These are phyloP conservation scores for Chelon labrosus DNA, from an alignment of 2,797 vertebrate species.

Conservation along the genomic window DNA sequence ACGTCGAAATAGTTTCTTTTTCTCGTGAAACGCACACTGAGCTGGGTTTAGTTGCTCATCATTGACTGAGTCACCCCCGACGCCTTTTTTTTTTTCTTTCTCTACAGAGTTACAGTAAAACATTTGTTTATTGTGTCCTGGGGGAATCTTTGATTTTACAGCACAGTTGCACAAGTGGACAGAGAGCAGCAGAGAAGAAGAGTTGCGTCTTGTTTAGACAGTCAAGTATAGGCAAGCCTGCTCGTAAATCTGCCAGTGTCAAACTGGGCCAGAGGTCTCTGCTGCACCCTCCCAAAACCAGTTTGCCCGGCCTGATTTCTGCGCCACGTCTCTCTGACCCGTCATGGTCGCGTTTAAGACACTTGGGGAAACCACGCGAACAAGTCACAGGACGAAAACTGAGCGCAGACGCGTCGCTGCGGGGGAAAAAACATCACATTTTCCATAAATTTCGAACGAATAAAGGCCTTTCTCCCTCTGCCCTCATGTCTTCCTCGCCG, in stretches of 20 bases:
- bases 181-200: not conserved
- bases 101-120: constrained; percentile 48
- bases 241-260: constrained; percentile 21
- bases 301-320: constrained; percentile 44
- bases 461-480: constrained; percentile 22
- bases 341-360: constrained; percentile 28
- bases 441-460: constrained; percentile 62
- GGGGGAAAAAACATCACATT: constrained; percentile 34
- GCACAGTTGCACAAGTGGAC: constrained; percentile 23
- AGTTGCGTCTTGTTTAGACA: constrained; percentile 8
- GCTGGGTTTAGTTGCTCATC: constrained; percentile 42
- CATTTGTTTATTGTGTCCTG: constrained; percentile 18
- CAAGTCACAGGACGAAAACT: constrained; percentile 21
- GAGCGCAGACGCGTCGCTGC: constrained; percentile 2
- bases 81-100: constrained; percentile 2
- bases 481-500: constrained; percentile 35
- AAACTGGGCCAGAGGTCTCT: constrained; percentile 55
- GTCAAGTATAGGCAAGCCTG: constrained; percentile 54
- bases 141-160: constrained; percentile 27
- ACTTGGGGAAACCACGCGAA: constrained; percentile 29
- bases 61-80: constrained; percentile 42
- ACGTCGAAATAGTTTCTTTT: constrained; percentile 46
- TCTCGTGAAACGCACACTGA: constrained; percentile 15
- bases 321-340: constrained; percentile 37
- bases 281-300: constrained; percentile 56